phyloP scores from a whole-genome alignment of 2,113 vertebrate species.

The Sceloporus undulatus region DNA sequence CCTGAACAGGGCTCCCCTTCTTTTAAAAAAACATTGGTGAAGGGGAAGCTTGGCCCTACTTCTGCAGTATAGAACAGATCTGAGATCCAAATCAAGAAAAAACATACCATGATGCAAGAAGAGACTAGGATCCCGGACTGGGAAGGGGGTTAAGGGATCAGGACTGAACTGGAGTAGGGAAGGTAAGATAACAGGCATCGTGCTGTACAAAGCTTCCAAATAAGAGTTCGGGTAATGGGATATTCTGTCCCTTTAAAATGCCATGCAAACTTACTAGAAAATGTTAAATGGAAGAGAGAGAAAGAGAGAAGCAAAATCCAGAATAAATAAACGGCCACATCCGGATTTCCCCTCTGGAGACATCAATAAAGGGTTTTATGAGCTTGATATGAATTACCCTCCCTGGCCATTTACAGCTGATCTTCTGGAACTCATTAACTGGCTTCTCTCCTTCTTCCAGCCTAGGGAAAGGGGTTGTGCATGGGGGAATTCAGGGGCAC shows the following conservation, averaged over 20 bases:
- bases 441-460: constrained; percentile 34
- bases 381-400: constrained; percentile 75
- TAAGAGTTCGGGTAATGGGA: constrained; percentile 8
- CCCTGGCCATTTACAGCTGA: constrained; percentile 69
- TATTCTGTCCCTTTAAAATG: constrained; percentile 75
- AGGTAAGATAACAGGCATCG: not conserved
- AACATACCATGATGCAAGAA: not conserved
- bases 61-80: not conserved
- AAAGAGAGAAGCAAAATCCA: constrained; percentile 69
- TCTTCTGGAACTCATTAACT: constrained; percentile 80
- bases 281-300: constrained; percentile 58
- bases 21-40: not conserved
- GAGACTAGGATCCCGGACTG: not conserved
- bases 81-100: not conserved
- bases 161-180: not conserved
- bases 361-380: constrained; percentile 76
- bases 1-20: not conserved
- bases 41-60: not conserved
- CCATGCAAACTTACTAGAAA: constrained; percentile 55
- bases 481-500: not conserved
- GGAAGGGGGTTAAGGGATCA: not conserved
- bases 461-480: rapidly evolving
- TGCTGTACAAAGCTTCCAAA: not conserved
- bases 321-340: constrained; percentile 77
- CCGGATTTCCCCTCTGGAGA: constrained; percentile 80